A percentile compares a stretch with the other conserved stretches of the same genome.
phyloP scores from a whole-genome alignment of 2,888 invertebrate species.

The Drosophila monieri region DNA sequence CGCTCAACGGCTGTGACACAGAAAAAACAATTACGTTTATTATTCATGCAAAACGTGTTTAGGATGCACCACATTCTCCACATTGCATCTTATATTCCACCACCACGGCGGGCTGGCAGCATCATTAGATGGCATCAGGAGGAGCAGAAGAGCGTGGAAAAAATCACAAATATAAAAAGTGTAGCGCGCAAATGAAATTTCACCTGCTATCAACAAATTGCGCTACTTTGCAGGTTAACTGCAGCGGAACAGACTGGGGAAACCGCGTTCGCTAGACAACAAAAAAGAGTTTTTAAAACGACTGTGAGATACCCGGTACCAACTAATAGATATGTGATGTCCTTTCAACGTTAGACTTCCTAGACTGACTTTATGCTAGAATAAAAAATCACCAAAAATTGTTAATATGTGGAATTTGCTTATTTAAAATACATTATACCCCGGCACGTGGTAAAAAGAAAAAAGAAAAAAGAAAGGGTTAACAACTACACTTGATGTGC shows the following conservation, averaged over 20 bases:
- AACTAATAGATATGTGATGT: too few species aligned
- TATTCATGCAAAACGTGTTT: conserved; percentile 62
- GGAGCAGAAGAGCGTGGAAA: conserved; percentile 6
- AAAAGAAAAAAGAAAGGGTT: conserved; percentile 29
- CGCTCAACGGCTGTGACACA: conserved; percentile 45
- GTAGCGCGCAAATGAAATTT: conserved; percentile 73
- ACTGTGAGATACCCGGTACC: conserved; percentile 9
- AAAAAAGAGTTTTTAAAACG: conserved; percentile 15
- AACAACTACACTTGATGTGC: conserved; percentile 65
- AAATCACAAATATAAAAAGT: conserved; percentile 59
- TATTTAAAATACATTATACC: conserved; percentile 10
- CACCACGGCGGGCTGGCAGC: conserved; percentile 14
- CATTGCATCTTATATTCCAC: conserved; percentile 33
- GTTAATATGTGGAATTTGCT: background rate
- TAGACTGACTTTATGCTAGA: too few species aligned
- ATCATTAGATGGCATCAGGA: conserved; percentile 23
- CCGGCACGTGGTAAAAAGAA: conserved; percentile 3
- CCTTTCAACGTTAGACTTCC: too few species aligned
- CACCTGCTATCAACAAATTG: conserved; percentile 77
- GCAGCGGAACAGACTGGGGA: conserved; percentile 70
- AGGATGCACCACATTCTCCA: conserved; percentile 50
- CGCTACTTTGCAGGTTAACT: conserved; percentile 78
- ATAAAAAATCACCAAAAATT: too few species aligned
- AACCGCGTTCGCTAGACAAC: conserved; percentile 37
- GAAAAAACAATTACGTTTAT: conserved; percentile 54